phyloP scores from a whole-genome alignment of 2,113 vertebrate species.

The Carlito syrichta region DNA sequence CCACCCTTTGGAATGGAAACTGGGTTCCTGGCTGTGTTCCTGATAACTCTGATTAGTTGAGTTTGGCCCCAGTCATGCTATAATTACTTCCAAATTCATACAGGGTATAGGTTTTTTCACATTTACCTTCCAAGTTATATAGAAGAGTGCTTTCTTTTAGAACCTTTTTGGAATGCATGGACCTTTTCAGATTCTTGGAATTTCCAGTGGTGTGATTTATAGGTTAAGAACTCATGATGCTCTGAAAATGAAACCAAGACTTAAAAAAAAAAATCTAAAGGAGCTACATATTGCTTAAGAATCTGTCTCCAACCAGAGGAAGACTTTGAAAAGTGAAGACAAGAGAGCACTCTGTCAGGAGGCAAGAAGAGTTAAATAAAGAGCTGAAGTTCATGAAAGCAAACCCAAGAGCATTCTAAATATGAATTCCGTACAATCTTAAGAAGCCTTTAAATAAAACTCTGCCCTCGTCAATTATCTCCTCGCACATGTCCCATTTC shows the following conservation, averaged over 20 bases:
- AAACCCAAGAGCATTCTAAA: background rate
- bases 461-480: background rate
- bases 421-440: background rate
- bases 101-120: background rate
- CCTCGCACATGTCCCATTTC: background rate
- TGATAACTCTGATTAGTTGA: background rate
- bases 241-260: constrained; percentile 23
- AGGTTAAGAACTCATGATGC: background rate
- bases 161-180: background rate
- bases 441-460: background rate
- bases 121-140: constrained; percentile 29
- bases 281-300: background rate
- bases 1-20: background rate
- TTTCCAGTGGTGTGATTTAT: background rate
- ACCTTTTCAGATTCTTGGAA: background rate
- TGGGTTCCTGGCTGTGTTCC: background rate
- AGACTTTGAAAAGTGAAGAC: background rate
- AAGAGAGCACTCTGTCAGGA: background rate
- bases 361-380: background rate
- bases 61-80: background rate
- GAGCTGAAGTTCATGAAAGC: background rate
- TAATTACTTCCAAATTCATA: constrained; percentile 5
- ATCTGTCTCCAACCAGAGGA: background rate
- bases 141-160: constrained; percentile 32
- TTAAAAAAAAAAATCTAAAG: constrained; percentile 32